Conservation (phyloP, 2,113 vertebrate genomes). For the Caracal caracal region DNA sequence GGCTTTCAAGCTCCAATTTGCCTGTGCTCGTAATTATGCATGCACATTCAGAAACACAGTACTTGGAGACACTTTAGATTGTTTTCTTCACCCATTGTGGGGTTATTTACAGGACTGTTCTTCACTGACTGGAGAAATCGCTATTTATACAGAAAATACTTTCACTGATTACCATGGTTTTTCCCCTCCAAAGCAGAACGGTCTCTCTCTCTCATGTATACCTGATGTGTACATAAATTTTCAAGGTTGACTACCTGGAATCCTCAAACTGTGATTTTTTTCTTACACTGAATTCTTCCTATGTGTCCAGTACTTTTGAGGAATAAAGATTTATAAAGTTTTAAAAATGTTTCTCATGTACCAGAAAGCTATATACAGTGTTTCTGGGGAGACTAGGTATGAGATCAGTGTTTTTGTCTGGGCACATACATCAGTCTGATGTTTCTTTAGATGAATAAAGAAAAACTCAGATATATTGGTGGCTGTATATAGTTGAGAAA, state of each 20-base stretch:
- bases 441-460: neutral
- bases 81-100: neutral
- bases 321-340: neutral
- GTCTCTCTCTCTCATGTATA: neutral
- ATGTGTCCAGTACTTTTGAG: neutral
- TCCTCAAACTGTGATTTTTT: neutral
- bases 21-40: neutral
- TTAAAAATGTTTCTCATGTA: neutral
- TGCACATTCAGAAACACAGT: neutral
- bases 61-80: neutral
- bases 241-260: neutral
- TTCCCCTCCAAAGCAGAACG: neutral
- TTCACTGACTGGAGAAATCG: neutral
- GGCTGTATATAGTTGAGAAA: neutral
- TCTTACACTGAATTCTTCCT: neutral
- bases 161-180: conserved; percentile 22
- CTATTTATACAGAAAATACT: conserved; percentile 22
- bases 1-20: neutral
- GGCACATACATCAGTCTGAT: neutral
- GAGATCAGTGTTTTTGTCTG: neutral
- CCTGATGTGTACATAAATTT: neutral
- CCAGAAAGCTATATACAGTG: neutral
- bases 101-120: conserved; percentile 23
- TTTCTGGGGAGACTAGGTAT: neutral
- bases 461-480: neutral